Evolutionary conservation across 2,797 vertebrate genomes (phyloP).

Genomic region (Paramormyrops hopkinsi): DNA sequence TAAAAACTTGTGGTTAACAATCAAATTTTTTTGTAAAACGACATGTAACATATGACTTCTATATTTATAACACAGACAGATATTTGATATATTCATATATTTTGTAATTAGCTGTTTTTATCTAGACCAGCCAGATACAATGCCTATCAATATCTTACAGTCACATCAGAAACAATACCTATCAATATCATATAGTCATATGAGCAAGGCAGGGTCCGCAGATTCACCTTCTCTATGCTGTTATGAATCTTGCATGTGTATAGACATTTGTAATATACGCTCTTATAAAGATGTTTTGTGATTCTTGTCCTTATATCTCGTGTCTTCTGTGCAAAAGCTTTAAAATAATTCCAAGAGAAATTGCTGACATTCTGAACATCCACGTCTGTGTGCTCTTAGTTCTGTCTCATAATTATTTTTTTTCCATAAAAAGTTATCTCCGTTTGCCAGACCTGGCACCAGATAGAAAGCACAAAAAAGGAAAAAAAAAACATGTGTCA

Average conservation of each 20-base stretch:
- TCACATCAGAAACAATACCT: constrained; percentile 79
- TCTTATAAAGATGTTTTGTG: constrained; percentile 62
- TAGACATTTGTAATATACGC: constrained; percentile 40
- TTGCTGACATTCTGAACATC: constrained; percentile 56
- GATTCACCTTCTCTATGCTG: constrained; percentile 42
- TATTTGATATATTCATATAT: constrained; percentile 77
- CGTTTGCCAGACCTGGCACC: constrained; percentile 54
- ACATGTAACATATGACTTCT: constrained; percentile 73
- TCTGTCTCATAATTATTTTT: constrained; percentile 28
- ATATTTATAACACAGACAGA: constrained; percentile 79
- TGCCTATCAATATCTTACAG: constrained; percentile 70
- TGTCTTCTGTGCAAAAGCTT: constrained; percentile 80
- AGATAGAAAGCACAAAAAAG: constrained; percentile 48
- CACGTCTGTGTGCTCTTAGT: constrained; percentile 51
- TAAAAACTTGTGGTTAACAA: constrained; percentile 82
- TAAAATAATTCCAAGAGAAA: constrained; percentile 48
- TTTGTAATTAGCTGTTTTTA: constrained; percentile 54
- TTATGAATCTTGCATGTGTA: constrained; percentile 55
- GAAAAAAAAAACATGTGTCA: constrained; percentile 37
- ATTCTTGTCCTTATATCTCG: constrained; percentile 67
- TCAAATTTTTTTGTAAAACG: constrained; percentile 69
- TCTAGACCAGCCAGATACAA: constrained; percentile 98
- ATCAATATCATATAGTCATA: constrained; percentile 63
- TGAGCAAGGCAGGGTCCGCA: constrained; percentile 46
- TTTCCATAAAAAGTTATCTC: constrained; percentile 53